phyloP scores from a whole-genome alignment of 2,797 vertebrate species.

The Semaprochilodus insignis region DNA sequence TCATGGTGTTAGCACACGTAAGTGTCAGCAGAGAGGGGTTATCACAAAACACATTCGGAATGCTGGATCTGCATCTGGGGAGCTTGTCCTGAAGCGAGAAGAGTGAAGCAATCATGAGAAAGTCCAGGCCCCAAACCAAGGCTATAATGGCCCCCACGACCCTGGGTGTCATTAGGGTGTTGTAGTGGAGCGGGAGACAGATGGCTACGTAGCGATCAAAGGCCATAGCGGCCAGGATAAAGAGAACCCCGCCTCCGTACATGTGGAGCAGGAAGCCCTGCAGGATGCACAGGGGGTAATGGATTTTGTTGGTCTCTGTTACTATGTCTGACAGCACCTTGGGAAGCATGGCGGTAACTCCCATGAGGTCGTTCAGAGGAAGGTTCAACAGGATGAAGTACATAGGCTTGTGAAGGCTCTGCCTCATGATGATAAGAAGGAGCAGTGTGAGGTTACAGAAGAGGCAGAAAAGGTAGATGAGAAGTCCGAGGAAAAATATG shows the following conservation, averaged over 20 bases:
- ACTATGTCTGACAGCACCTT: constrained; percentile 64
- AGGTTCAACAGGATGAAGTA: constrained; percentile 62
- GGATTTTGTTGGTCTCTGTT: constrained; percentile 61
- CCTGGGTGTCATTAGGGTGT: constrained; percentile 54
- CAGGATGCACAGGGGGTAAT: constrained; percentile 76
- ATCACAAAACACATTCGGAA: constrained; percentile 78
- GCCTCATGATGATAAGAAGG: constrained; percentile 69
- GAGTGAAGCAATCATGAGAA: constrained; percentile 66
- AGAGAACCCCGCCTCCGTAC: constrained; percentile 76
- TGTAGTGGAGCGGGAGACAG: constrained; percentile 76
- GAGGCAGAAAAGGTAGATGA: constrained; percentile 67
- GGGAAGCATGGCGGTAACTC: constrained; percentile 69
- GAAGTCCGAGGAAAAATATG: constrained; percentile 71
- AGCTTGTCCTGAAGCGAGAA: constrained; percentile 70
- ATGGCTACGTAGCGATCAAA: constrained; percentile 79
- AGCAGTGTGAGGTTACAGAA: constrained; percentile 75
- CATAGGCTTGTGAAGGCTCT: constrained; percentile 62
- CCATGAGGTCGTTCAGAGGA: constrained; percentile 60
- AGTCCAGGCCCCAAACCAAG: constrained; percentile 74
- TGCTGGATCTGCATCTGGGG: constrained; percentile 67
- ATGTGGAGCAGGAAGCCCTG: constrained; percentile 80
- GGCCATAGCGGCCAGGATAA: constrained; percentile 80
- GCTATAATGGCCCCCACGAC: constrained; percentile 63
- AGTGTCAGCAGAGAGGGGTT: constrained; percentile 78
- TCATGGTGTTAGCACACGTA: constrained; percentile 67